Conservation (phyloP, 2,888 invertebrate species). For the Leuctra nigra region DNA sequence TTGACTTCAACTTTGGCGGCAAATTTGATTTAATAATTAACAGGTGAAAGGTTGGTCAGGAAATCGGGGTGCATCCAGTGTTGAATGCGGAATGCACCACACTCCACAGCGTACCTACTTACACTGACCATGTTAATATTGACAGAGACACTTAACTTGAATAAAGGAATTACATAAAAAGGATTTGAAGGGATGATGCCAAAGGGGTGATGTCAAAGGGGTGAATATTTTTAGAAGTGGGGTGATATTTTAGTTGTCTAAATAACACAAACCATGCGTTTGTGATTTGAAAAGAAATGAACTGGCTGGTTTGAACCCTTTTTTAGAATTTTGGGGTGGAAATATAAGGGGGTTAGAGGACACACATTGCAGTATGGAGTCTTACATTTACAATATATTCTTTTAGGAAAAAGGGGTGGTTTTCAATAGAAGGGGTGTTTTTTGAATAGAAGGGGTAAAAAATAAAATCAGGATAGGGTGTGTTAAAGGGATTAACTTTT, state of each 20-base stretch:
- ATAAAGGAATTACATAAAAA: not conserved
- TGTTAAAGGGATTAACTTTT: conserved; percentile 20
- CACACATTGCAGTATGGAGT: conserved; percentile 16
- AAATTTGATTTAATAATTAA: too few species aligned
- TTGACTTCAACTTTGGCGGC: too few species aligned
- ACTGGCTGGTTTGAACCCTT: not conserved
- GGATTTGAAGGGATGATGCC: not conserved
- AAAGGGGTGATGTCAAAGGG: not conserved
- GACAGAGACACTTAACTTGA: not conserved
- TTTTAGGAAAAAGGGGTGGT: conserved; percentile 19
- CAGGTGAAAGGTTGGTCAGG: too few species aligned
- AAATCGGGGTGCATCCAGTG: too few species aligned
- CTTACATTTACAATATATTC: conserved; percentile 9
- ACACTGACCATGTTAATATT: too few species aligned
- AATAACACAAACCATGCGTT: not conserved
- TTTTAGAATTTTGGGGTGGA: not conserved
- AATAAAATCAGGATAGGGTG: conserved; percentile 17
- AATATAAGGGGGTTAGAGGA: not conserved
- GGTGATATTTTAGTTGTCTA: not conserved
- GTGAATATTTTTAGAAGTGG: not conserved
- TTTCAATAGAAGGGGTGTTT: too few species aligned
- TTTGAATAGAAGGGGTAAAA: conserved; percentile 22
- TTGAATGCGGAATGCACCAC: too few species aligned
- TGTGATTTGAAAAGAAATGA: not conserved
- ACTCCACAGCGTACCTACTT: too few species aligned